Conservation (phyloP, 2,113 vertebrate genomes). For the zebrafish (Danio rerio) region GRCz12tu NC_133190.1:28291001-28291500, state of each 20-base stretch:
- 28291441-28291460: too few relatives aligned
- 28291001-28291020: conserved; percentile 69
- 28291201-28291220: conserved; percentile 46
- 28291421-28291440: too few relatives aligned
- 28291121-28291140: conserved; percentile 64
- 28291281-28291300: conserved; percentile 51
- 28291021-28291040: conserved; percentile 64
- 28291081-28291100: conserved; percentile 53
- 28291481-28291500: too few relatives aligned
- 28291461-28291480: too few relatives aligned
- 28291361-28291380: neutral
- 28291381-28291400: neutral
- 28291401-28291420: neutral
- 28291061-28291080: conserved; percentile 55
- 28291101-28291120: conserved; percentile 48
- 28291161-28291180: conserved; percentile 81
- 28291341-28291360: conserved; percentile 64
- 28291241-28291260: neutral
- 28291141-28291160: conserved; percentile 74
- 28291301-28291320: conserved; percentile 51
- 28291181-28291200: conserved; percentile 55
- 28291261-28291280: conserved; percentile 25
- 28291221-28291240: conserved; percentile 29
- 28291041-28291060: conserved; percentile 61
- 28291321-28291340: conserved; percentile 64